Evolutionary conservation across 2,888 invertebrate species (phyloP).

Genomic region (Sympetrum striolatum): DNA sequence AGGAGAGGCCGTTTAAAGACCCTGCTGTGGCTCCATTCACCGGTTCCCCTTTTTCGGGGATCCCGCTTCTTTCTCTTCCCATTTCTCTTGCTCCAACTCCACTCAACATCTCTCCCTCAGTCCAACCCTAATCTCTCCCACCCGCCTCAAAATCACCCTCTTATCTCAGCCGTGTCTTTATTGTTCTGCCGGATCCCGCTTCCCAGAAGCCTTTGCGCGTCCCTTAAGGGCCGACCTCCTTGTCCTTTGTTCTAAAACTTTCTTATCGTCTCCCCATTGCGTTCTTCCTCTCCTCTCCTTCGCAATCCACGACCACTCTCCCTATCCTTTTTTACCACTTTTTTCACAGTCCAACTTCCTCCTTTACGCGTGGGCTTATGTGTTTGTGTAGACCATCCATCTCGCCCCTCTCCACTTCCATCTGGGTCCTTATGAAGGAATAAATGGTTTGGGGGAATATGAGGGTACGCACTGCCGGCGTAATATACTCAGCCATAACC

Average conservation of each 20-base stretch:
- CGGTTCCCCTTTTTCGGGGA: not conserved
- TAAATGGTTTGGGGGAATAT: not conserved
- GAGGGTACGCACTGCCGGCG: not conserved
- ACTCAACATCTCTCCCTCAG: not conserved
- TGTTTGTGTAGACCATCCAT: not conserved
- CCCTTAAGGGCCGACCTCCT: not conserved
- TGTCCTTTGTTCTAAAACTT: conserved; percentile 31
- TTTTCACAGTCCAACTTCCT: not conserved
- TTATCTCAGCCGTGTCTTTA: conserved; percentile 34
- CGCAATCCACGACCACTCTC: not conserved
- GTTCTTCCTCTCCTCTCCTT: not conserved
- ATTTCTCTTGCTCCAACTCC: not conserved
- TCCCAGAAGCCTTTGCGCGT: conserved; percentile 9
- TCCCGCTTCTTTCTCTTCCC: not conserved
- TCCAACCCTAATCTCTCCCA: conserved; percentile 18
- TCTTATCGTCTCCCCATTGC: conserved; percentile 18
- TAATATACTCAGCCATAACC: not conserved
- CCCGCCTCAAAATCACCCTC: conserved; percentile 38
- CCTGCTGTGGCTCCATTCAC: not conserved
- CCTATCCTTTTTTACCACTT: not conserved
- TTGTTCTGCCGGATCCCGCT: conserved; percentile 38
- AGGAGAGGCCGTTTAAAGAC: not conserved
- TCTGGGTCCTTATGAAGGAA: not conserved
- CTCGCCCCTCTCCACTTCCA: not conserved
- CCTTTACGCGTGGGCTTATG: not conserved